Evolutionary conservation across 2,888 invertebrate genomes (phyloP), one percentile per base, ranked within the genome.

Genomic region (Acronicta psi): DNA sequence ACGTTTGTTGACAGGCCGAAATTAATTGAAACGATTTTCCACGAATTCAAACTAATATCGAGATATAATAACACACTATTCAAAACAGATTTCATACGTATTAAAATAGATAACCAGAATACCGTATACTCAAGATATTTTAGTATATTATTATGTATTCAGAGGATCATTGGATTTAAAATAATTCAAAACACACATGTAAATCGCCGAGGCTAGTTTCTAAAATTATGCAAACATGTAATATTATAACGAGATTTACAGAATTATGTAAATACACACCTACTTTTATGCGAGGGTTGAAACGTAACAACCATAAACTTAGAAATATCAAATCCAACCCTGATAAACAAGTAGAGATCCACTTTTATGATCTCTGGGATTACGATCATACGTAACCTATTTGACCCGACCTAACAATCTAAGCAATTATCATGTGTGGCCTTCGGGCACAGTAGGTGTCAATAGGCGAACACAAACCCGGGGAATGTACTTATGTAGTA

Each of bases 361-460:
- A 77, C 78, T 78, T 81, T 80, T 82, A 81, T 78, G 79, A 81
- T 77, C 77, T 57, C 58, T 50, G 50, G 77, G 77, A 78, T 81
- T 79, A 80, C 75, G 74, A 70, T 74, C 68, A 59, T 52, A 57
- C 53, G 65, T 59, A 63, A 71, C 76, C 65, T 68, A 75, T 73
- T 73, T 63, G 72, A 68, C 70, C 73, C 69, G 67, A 59, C 74
- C 69, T 71, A 72, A 79, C 80, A 76, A 73, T 69, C 72, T 46
- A 59, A 62, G 79, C 79, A 81, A 80, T 81, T 81, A 81, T 80
- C 79, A 81, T 79, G 72, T 64, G 63, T 66, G 71, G 69, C 69
- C 69, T 69, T 59, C 61, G 69, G 45, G 23, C 57, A 56, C 50
- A 64, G 66, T 60, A 61, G 55, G 62, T 71, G 62, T 61, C 68